Base-by-base conservation (phyloP, 2,888 invertebrate genomes). In the Anorthoa munda region DNA sequence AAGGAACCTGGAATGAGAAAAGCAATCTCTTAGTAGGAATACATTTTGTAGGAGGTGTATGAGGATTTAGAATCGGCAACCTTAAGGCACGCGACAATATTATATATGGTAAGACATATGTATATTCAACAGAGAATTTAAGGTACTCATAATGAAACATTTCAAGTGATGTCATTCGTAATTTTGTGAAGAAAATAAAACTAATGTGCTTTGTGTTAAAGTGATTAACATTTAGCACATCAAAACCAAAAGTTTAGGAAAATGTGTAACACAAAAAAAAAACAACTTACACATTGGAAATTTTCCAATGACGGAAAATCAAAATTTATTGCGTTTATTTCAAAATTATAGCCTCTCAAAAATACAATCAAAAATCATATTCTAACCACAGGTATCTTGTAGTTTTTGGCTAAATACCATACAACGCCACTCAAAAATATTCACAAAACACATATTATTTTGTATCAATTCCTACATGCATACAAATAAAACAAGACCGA, bases 1-100 rank as follows among this genome's bases (percentile, higher is more conserved):
- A 98, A 73, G 99, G 99, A 91, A 99, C 99, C 96, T 96, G 95
- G 65, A 95, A 95, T 79, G 11, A 87, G 79, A 89, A 74, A 86
- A 72, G 48, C 56, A 82, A 82, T 85, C 48, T 81, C 61, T 71
- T 70, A 80, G 67, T 61, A 56, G 15, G 7, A 48, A 56, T 53
- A 72, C 15, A 79, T 59, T 45, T 70, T 71, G 46, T 60, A 63
- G 26, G 17, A 73, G 39, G 18, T 31, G 64, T 21, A 59, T 26
- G 31, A 65, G 55, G 45, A 56, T 74, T 21, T 21, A 45, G 46
- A 75, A 61, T 61, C 59, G 46, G 69, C 75, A 51, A 79, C 70
- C 83, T 77, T 83, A 83, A 86, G 87, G 86, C 85, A 88, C 86
- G 77, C 68, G 66, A 78, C 26, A 60, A 60, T 7, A 72, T 67